Evolutionary conservation across 2,797 vertebrate genomes (phyloP).

Genomic region (Sebastiscus tertius): DNA sequence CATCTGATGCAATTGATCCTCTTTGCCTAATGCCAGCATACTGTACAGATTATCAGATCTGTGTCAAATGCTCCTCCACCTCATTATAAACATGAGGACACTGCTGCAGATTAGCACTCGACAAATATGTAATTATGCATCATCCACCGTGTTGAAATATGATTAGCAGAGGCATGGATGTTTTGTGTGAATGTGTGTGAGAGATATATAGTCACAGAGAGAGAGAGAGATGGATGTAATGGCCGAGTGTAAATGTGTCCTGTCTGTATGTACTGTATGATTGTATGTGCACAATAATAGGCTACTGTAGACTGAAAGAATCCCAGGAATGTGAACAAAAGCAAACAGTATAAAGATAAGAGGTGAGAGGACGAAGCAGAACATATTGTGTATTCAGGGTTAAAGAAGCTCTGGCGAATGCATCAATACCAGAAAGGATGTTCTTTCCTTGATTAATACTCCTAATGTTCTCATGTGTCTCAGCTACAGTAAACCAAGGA

Average conservation of each 20-base stretch:
- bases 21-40: neutral
- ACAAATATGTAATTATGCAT: constrained; percentile 75
- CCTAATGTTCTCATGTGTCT: constrained; percentile 2
- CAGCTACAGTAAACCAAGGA: neutral
- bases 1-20: neutral
- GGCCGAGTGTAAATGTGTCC: constrained; percentile 6
- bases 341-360: neutral
- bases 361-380: neutral
- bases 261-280: neutral
- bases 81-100: constrained; percentile 58
- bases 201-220: neutral
- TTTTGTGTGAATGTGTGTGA: constrained; percentile 19
- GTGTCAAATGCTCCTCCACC: constrained; percentile 52
- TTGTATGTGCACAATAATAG: neutral
- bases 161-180: constrained; percentile 57
- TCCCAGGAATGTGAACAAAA: neutral
- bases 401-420: neutral
- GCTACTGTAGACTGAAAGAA: neutral
- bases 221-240: neutral
- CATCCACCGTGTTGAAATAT: constrained; percentile 55
- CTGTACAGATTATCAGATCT: constrained; percentile 44
- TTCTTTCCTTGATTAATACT: neutral
- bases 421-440: neutral
- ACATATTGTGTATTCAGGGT: neutral
- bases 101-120: constrained; percentile 54